Evolutionary conservation across 1,140 invertebrate genomes (phyloP), one percentile per base, ranked within the genome.

Genomic region (Drosophila grimshawi): DNA sequence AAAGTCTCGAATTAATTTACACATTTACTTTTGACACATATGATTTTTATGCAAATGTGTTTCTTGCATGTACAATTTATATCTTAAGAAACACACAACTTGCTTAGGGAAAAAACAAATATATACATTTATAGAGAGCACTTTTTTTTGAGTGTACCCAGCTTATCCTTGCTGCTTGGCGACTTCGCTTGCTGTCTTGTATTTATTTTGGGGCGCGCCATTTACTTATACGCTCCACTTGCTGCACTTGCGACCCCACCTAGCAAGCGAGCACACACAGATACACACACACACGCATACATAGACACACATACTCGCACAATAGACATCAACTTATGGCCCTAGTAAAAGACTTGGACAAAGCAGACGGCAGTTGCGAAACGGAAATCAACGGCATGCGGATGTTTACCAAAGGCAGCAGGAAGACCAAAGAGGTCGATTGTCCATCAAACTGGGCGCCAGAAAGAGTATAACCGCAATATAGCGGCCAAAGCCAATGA

Each of bases 121-220:
- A 19, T 19, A 19, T 19, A 1, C 19, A 19, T 19, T 19, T 19
- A 19, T 19, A 1, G 19, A 19, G 33, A 33, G 1, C 10, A 3
- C 3, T n/a, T 10, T 41, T 43, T 43, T 43, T 43, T n/a, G 10
- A 43, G 39, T 43, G 39, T 43, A 43, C 3, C 0, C 6, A 43
- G 39, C 8, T 45, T 29, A 30, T 59, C 8, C 32, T 49, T 32
- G 19, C 11, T 52, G 55, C 53, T 63, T 60, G 57, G 53, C 37
- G 53, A 46, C 65, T 74, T 57, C 65, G 41, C 69, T 57, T 51
- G 59, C 60, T 59, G 73, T 52, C 48, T 76, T 53, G 73, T 76
- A 79, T 79, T 79, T 79, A 79, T 79, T 76, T 79, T 79, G 62
- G 76, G 76, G 67, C 73, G 76, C 67, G 59, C 73, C 73, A 79